Evolutionary conservation across 2,888 invertebrate species (phyloP).

Genomic region (Drosophila monieri): DNA sequence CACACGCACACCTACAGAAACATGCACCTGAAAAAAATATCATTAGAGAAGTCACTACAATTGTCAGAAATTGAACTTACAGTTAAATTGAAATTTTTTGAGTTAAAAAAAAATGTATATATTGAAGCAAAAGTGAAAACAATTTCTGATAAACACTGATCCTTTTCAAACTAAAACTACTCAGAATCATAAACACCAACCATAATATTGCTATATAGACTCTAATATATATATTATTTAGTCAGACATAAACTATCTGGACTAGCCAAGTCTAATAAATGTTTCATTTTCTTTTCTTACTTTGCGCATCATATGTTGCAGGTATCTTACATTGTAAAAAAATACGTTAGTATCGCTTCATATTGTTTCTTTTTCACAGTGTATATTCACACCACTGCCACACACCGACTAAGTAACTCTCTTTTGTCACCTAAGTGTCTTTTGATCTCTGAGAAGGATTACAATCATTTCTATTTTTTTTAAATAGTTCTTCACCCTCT

Average conservation of each 20-base stretch:
- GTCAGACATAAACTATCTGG: constrained; percentile 59
- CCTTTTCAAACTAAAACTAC: constrained; percentile 5
- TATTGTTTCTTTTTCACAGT: constrained; percentile 62
- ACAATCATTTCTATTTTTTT: constrained; percentile 1
- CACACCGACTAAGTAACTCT: constrained; percentile 21
- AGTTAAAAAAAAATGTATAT: not conserved
- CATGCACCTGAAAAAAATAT: constrained; percentile 30
- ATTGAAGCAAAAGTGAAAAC: not conserved
- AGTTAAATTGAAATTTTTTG: not conserved
- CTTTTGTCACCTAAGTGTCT: constrained; percentile 27
- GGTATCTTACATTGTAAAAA: constrained; percentile 82
- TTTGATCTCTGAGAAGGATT: constrained; percentile 16
- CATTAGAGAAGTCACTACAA: constrained; percentile 1
- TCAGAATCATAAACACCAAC: constrained; percentile 3
- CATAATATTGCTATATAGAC: constrained; percentile 19
- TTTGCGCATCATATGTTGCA: constrained; percentile 79
- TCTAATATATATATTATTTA: constrained; percentile 44
- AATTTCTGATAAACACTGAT: constrained; percentile 26
- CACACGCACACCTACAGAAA: constrained; percentile 22
- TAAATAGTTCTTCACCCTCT: constrained; percentile 30
- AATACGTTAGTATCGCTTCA: constrained; percentile 82
- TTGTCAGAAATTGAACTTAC: constrained; percentile 35
- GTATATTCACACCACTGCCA: constrained; percentile 24
- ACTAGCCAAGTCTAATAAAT: constrained; percentile 70
- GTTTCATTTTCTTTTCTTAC: constrained; percentile 75